Evolutionary conservation across 2,888 invertebrate species (phyloP), one percentile per base, ranked within the genome.

Genomic region (Agriopis leucophaearia): DNA sequence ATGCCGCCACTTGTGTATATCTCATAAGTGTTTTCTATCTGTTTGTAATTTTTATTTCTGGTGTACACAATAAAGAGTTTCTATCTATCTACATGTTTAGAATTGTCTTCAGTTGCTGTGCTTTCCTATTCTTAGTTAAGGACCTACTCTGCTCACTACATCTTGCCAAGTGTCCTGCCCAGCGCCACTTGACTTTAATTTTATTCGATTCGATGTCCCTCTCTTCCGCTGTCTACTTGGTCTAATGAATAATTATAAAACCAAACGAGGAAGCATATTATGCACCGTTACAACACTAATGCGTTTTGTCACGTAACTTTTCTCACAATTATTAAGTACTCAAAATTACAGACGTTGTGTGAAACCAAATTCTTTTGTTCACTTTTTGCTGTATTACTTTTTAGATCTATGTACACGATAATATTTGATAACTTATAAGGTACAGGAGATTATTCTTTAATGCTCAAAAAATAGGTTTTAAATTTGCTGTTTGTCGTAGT

Each of bases 231-330:
- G 16, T 47, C 15, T 47, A 9, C 9, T 8, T 47, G 0, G 44
- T 44, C 44, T 44, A n/a, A 44, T 42, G 38, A 36, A 52, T 38
- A 52, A 15, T 38, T 52, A n/a, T 38, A 8, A 52, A 36, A 15
- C 5, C 5, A 35, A 52, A 38, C 36, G 9, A 15, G 36, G 38
- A 38, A 42, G 13, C 18, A 27, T 42, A 13, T 42, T 18, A 42
- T 18, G 2, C 1, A 40, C 42, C 27, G 55, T 55, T 55, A 42
- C 42, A 9, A 40, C 12, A 42, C 18, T 6, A 42, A 9, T 35
- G n/a, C 16, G n/a, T 56, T 56, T 44, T 54, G 54, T 55, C 55
- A 42, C 64, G 42, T 50, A 57, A 59, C 59, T 13, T 48, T 38
- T 40, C 60, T 51, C 57, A 45, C 57, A 45, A n/a, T 55, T 52